Conservation (phyloP, 2,797 vertebrate species). For the Sternotherus odoratus region DNA sequence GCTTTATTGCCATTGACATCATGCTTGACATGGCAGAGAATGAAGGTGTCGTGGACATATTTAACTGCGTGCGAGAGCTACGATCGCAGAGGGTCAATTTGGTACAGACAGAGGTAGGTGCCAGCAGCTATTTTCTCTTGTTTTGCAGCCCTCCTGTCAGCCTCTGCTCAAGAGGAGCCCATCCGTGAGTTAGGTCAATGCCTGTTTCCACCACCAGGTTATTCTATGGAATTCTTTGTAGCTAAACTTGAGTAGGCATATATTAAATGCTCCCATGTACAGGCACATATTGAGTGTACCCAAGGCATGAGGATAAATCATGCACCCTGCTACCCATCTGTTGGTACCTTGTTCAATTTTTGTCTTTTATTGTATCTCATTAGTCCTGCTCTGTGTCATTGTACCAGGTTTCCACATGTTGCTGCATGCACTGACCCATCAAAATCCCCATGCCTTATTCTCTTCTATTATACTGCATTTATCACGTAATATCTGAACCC, state of each 20-base stretch:
- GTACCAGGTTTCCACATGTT: neutral
- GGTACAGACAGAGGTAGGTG: conserved; percentile 94
- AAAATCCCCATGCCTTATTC: neutral
- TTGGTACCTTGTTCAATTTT: neutral
- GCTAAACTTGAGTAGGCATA: neutral
- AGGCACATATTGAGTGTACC: neutral
- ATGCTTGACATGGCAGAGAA: conserved; percentile 99
- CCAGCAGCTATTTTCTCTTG: neutral
- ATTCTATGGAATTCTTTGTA: neutral
- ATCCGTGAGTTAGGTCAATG: neutral
- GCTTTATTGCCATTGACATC: conserved; percentile 97
- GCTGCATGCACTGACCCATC: neutral
- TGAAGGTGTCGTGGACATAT: conserved; percentile 97
- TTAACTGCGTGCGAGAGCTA: conserved; percentile 97
- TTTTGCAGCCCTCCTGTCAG: neutral
- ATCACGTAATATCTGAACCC: neutral
- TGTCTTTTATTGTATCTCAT: conserved; percentile 9
- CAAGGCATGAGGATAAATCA: conserved; percentile 39
- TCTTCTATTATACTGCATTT: neutral
- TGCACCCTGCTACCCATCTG: conserved; percentile 6
- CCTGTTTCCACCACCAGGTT: neutral
- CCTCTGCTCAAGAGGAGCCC: neutral
- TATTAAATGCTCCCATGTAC: neutral
- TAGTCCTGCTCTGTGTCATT: conserved; percentile 47
- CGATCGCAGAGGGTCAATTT: conserved; percentile 96